These are phyloP conservation scores for Argyresthia goedartella DNA, from an alignment of 2,888 invertebrate species.

Conservation along the genomic window DNA sequence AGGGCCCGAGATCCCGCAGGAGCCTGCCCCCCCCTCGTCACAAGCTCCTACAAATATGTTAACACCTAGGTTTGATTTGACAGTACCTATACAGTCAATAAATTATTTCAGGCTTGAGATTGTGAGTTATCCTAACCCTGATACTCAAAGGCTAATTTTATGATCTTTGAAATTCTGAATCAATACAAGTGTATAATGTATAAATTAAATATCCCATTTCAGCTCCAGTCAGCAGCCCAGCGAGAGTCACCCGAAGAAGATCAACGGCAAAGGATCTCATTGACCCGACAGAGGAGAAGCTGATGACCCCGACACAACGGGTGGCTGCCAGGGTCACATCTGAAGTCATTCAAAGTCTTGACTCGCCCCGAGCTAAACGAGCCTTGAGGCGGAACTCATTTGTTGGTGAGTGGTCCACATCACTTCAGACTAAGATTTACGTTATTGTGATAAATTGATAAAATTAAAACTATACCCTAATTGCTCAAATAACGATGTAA, in stretches of 20 bases:
- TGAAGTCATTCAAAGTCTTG: slow-evolving; percentile 29
- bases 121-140: background rate
- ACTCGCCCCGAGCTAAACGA: slow-evolving; percentile 53
- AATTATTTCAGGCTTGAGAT: background rate
- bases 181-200: background rate
- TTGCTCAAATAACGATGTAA: too few species aligned
- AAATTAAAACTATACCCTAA: too few species aligned
- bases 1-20: too few species aligned
- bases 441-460: too few species aligned
- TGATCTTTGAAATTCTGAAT: too few species aligned
- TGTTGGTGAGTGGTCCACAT: slow-evolving; percentile 30
- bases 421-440: background rate
- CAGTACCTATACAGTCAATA: background rate
- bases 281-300: slow-evolving; percentile 29
- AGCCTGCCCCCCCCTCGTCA: too few species aligned
- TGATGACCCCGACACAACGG: slow-evolving; percentile 44
- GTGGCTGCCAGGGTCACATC: slow-evolving; percentile 36
- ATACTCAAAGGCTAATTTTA: too few species aligned
- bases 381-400: slow-evolving; percentile 45
- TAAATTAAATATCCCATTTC: slow-evolving; percentile 1
- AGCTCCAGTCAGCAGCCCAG: slow-evolving; percentile 15
- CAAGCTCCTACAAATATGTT: too few species aligned
- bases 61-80: too few species aligned
- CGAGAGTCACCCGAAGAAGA: slow-evolving; percentile 18
- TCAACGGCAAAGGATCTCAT: slow-evolving; percentile 25